Evolutionary conservation across 2,797 vertebrate genomes (phyloP).

Genomic region (Anguilla megastoma): DNA sequence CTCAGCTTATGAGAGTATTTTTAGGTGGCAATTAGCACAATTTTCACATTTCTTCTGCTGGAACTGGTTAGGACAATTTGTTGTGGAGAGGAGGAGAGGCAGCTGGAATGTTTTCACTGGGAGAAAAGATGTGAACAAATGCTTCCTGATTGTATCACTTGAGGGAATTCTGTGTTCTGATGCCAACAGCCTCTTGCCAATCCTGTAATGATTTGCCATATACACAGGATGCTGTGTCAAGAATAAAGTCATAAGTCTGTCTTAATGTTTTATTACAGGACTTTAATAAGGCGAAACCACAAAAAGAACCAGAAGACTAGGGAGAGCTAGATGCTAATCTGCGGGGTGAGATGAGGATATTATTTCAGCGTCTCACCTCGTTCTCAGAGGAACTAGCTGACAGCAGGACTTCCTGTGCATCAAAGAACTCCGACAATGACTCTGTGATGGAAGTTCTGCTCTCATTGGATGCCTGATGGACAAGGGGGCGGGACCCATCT

Average conservation of each 20-base stretch:
- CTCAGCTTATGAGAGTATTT: conserved; percentile 59
- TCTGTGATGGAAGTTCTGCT: conserved; percentile 90
- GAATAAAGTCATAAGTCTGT: background rate
- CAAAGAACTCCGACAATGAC: conserved; percentile 94
- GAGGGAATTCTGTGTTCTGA: background rate
- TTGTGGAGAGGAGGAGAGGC: background rate
- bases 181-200: background rate
- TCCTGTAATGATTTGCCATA: background rate
- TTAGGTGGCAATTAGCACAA: conserved; percentile 66
- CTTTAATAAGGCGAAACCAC: background rate
- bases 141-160: background rate
- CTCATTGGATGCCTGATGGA: conserved; percentile 93
- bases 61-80: conserved; percentile 38
- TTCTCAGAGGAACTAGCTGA: conserved; percentile 98
- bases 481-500: conserved; percentile 78
- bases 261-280: background rate
- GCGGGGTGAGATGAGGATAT: background rate
- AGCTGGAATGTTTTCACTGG: conserved; percentile 3
- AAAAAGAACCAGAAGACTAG: background rate
- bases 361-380: conserved; percentile 74
- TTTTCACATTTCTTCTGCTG: conserved; percentile 57
- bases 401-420: conserved; percentile 94
- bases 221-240: background rate
- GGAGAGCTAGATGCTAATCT: background rate
- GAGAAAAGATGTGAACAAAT: background rate